A percentile compares a stretch with the other conserved stretches of the same genome.
Conservation (phyloP, 2,797 vertebrate species). For the Lithobates sylvaticus region DNA sequence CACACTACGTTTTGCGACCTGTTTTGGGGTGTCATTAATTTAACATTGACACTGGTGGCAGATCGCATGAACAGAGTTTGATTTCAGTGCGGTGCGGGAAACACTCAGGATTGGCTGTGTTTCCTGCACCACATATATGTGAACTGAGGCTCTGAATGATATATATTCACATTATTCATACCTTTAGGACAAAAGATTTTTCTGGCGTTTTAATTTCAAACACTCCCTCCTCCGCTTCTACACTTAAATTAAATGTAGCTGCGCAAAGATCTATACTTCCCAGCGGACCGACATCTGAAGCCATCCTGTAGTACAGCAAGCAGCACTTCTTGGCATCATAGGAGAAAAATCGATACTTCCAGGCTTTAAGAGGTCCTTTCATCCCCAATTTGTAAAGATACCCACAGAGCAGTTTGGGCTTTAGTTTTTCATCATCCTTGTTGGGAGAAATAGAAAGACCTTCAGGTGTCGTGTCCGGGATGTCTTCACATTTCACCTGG, state of each 20-base stretch:
- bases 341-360: conserved; percentile 94
- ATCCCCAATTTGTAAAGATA: conserved; percentile 88
- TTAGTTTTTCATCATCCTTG: conserved; percentile 55
- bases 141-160: no score
- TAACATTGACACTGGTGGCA: no score
- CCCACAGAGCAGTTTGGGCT: conserved; percentile 84
- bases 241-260: conserved; percentile 84
- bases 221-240: conserved; percentile 82
- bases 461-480: conserved; percentile 6
- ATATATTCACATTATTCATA: conserved; percentile 66
- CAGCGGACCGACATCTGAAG: conserved; percentile 86
- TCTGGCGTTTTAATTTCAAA: conserved; percentile 90
- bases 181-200: conserved; percentile 88
- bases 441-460: conserved; percentile 24
- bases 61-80: no score
- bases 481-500: not conserved
- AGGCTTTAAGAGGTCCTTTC: conserved; percentile 86
- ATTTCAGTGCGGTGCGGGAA: no score
- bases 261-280: conserved; percentile 83
- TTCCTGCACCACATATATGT: no score
- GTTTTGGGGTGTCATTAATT: no score
- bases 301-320: conserved; percentile 88
- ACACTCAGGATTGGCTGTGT: no score
- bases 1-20: no score
- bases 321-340: conserved; percentile 87